Evolutionary conservation across 2,113 vertebrate genomes (phyloP).

Genomic region (Falco punctatus): DNA sequence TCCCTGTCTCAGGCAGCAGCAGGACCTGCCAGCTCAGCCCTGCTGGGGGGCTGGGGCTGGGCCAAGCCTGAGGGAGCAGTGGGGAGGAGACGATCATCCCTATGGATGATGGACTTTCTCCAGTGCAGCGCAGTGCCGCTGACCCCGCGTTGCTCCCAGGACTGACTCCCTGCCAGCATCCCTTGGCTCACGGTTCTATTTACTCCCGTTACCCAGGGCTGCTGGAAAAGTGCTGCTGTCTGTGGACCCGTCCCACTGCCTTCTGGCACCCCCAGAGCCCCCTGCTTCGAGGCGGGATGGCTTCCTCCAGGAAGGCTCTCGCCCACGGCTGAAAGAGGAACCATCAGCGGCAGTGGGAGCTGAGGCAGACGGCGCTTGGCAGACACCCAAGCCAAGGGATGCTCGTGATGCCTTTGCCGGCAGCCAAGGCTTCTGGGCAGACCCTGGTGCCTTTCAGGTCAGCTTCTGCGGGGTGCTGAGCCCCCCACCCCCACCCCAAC

Average conservation of each 20-base stretch:
- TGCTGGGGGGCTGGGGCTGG: not conserved
- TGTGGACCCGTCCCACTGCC: not conserved
- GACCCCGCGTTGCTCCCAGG: rapidly evolving
- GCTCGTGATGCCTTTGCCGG: rapidly evolving
- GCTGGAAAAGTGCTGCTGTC: not conserved
- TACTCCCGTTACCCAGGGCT: not conserved
- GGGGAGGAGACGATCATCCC: not conserved
- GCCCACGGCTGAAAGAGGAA: not conserved
- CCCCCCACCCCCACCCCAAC: too few relatives aligned
- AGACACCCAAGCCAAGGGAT: not conserved
- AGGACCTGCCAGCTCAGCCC: not conserved
- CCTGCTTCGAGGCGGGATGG: rapidly evolving
- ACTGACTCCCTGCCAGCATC: not conserved
- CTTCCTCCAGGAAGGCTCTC: not conserved
- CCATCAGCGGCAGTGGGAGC: not conserved
- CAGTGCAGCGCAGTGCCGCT: not conserved
- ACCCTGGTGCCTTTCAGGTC: rapidly evolving
- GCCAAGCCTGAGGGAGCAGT: not conserved
- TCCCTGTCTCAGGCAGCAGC: not conserved
- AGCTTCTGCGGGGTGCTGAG: not conserved
- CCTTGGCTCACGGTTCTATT: not conserved
- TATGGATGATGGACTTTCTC: not conserved
- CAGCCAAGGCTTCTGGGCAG: not conserved
- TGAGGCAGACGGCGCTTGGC: rapidly evolving
- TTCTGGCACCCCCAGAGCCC: not conserved